A percentile compares a stretch with the other conserved stretches of the same genome.
Conservation (phyloP, 2,797 vertebrate genomes). For the Eulemur mongoz region DNA sequence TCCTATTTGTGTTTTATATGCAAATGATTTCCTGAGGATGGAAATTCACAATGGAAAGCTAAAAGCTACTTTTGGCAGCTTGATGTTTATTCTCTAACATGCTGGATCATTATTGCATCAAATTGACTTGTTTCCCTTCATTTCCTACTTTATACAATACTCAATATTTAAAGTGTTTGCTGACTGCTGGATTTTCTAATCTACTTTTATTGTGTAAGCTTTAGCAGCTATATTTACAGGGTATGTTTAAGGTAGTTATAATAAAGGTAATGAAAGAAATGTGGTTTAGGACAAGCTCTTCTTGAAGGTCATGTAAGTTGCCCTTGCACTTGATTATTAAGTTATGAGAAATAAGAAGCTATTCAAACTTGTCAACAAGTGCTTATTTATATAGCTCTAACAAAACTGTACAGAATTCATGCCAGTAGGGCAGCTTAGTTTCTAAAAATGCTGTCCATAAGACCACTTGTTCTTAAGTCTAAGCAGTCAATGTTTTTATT, state of each 20-base stretch:
- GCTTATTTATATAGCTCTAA: neutral
- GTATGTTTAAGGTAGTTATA: neutral
- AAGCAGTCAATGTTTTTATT: neutral
- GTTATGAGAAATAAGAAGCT: slow-evolving; percentile 1
- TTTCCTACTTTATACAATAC: neutral
- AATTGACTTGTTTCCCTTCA: slow-evolving; percentile 14
- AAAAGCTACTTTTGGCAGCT: slow-evolving; percentile 20
- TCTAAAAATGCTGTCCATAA: neutral
- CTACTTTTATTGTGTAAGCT: slow-evolving; percentile 2
- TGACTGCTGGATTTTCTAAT: slow-evolving; percentile 30
- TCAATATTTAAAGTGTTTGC: neutral
- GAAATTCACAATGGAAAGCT: slow-evolving; percentile 39
- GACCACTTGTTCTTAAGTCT: neutral
- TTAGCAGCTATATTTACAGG: neutral
- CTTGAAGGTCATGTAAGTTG: neutral
- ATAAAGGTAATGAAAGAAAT: neutral
- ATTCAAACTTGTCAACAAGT: neutral
- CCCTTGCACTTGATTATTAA: neutral
- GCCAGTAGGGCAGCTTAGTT: neutral
- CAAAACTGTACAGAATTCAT: neutral
- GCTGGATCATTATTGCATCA: neutral
- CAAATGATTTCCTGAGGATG: neutral
- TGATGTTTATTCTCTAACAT: slow-evolving; percentile 18
- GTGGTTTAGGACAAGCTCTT: neutral
- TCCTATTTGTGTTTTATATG: slow-evolving; percentile 12